Evolutionary conservation across 2,888 invertebrate species (phyloP), one percentile per base, ranked within the genome.

Genomic region (Sarcophaga carnaria): DNA sequence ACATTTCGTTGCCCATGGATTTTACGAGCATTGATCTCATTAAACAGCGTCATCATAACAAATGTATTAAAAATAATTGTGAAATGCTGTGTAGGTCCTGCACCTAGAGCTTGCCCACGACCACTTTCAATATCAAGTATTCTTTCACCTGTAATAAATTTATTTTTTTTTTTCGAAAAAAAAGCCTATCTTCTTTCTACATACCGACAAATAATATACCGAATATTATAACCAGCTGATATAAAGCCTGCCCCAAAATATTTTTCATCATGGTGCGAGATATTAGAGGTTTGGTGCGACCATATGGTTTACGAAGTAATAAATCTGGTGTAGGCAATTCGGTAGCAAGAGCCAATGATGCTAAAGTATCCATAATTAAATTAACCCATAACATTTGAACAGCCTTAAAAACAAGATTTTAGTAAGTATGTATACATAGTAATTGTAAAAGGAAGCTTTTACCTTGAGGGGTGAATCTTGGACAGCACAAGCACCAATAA

Each of bases 311-410:
- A 91, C 99, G 96, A 91, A 97, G 95, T 89, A 99, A 95, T 90
- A 99, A 95, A 94, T 98, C 98, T 22, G 97, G 95, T 45, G 99
- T 98, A 63, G 99, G 99, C 95, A 98, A 95, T 95, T 99, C 99
- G 6, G 99, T 99, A 90, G 99, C 99, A 91, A 99, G 95, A 81
- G 99, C 99, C 90, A 99, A 95, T 0, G 99, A 99, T 88, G 99
- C 99, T 89, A 99, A 95, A 79, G 99, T 99, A 95, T 99, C 99
- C 99, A 99, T 99, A 92, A 99, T 99, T 89, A 99, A 95, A 94
- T 99, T 99, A 90, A 99, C 99, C 99, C 99, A 99, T 93, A 99
- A 95, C 99, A 99, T 99, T 96, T 99, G 99, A 90, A 99, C 99
- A 91, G 99, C 99, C 96, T 98, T 37, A 17, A 90, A 90, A 82